Base-by-base conservation (phyloP, 1,140 invertebrate species). In the Neelides sp. region DNA sequence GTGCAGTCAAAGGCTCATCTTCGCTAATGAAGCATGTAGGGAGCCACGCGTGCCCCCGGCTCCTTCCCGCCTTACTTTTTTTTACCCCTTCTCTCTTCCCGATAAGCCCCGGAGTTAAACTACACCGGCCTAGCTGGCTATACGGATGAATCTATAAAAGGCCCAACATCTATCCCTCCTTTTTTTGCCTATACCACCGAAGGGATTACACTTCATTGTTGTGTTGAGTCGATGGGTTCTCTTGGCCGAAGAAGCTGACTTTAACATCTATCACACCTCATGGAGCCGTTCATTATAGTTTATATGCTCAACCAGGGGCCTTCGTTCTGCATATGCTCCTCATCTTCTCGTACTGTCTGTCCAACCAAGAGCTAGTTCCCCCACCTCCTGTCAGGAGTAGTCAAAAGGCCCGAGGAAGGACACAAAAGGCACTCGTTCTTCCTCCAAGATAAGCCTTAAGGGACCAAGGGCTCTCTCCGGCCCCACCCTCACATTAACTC, bases 21-120 rank as follows among this genome's bases (percentile, higher is more conserved):
- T 24, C 51, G 46, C 46, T 57, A 57, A 57, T 57, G 55, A 57
- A 57, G 41, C 55, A 53, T 57, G 48, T 32, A 57, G 55, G 50
- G 50, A 52, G 50, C 50, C 51, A 57, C 55, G 50, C 55, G 55
- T 57, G 34, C 51, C 55, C 23, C 32, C 27, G 55, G 51, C 50
- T 53, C 30, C 52, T 54, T 54, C 46, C 52, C 46, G 50, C 50
- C 50, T 52, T 52, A 43, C 26, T 51, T 51, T 51, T 51, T 51
- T 43, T 30, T 2, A 28, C 43, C 15, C 7, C 8, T 12, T 8
- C 10, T 34, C 20, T 10, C 8, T 42, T 7, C 40, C 4, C n/a
- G n/a, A n/a, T n/a, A n/a, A n/a, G n/a, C n/a, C n/a, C n/a, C n/a
- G n/a, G n/a, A n/a, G n/a, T n/a, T n/a, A n/a, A n/a, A n/a, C n/a